These are phyloP conservation scores for Chaenodraco wilsoni DNA, from an alignment of 2,797 vertebrate genomes.

Conservation along the genomic window DNA sequence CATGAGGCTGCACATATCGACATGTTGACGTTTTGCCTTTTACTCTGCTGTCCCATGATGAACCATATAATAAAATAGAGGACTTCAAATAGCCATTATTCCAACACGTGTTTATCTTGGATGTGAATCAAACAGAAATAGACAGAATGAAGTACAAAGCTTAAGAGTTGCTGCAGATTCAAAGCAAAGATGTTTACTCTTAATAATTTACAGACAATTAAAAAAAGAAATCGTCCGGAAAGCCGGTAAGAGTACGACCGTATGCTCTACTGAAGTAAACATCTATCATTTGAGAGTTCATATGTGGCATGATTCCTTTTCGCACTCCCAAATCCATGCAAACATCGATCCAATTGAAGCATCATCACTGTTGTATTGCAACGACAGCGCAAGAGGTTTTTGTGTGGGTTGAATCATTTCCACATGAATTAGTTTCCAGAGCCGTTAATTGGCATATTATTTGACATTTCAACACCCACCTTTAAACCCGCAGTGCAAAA, in stretches of 20 bases:
- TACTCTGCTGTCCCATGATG: neutral
- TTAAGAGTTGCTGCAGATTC: neutral
- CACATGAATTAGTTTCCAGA: conserved; percentile 52
- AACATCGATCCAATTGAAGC: neutral
- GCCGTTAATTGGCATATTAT: conserved; percentile 35
- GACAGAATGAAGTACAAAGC: neutral
- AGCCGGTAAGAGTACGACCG: too few species aligned
- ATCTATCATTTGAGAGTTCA: too few species aligned
- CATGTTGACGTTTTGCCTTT: too few species aligned
- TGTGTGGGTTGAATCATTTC: conserved; percentile 57
- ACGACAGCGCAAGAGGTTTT: conserved; percentile 7
- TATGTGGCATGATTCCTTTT: neutral
- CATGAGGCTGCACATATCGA: too few species aligned
- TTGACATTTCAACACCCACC: conserved; percentile 52
- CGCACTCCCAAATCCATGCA: neutral
- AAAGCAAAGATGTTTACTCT: neutral
- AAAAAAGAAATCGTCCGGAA: too few species aligned
- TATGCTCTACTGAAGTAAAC: too few species aligned
- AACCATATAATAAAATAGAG: neutral
- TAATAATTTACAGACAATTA: too few species aligned
- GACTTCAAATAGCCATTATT: neutral
- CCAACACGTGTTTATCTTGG: neutral
- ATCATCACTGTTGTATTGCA: neutral
- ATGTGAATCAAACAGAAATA: neutral
- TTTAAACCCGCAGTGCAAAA: conserved; percentile 7